Evolutionary conservation across 2,797 vertebrate genomes (phyloP), one percentile per base, ranked within the genome.

Genomic region (Antennarius maculatus): DNA sequence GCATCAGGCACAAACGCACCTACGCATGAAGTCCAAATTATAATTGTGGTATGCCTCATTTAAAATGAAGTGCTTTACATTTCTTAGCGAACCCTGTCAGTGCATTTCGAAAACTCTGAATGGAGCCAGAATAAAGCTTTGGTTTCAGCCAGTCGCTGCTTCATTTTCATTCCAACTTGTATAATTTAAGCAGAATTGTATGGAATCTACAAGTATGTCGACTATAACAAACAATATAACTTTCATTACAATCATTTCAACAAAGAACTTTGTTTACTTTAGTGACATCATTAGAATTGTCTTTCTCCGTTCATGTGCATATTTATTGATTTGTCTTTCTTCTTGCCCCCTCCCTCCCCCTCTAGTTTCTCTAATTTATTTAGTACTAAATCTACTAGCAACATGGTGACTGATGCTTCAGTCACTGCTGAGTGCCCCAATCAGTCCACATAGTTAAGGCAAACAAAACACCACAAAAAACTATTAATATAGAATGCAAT

Each of bases 391-490:
- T 46, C 51, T 67, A 61, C 70, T 52, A 78, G 62, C 56, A 17
- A 47, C 49, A 29, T 48, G 16, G 51, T 48, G 50, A 84, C 74
- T 71, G 76, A 86, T 73, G 69, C 54, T 78, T 54, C 78, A 89
- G 83, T 86, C 86, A 86, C 51, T 23, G 76, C 54, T 2, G 62
- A 91, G 81, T 75, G 73, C 49, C 59, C 50, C 80, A 91, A 88
- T 89, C 88, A 88, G 77, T 83, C 83, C 77, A 82, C 71, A 76
- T 79, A 70, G 74, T 50, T 34, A 77, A 69, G 50, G 71, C 69
- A 66, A 54, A 69, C 57, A 74, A 66, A 75, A 54, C 64, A 34
- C 7, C 31, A 34, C 31, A 34, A 8, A 34, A 34, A 34, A 8
- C 31, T 34, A 34, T 8, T 34, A 34, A 34, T 34, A 34, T 8